Conservation (phyloP, 1,140 invertebrate genomes). For the Drosophila trapezifrons region DNA sequence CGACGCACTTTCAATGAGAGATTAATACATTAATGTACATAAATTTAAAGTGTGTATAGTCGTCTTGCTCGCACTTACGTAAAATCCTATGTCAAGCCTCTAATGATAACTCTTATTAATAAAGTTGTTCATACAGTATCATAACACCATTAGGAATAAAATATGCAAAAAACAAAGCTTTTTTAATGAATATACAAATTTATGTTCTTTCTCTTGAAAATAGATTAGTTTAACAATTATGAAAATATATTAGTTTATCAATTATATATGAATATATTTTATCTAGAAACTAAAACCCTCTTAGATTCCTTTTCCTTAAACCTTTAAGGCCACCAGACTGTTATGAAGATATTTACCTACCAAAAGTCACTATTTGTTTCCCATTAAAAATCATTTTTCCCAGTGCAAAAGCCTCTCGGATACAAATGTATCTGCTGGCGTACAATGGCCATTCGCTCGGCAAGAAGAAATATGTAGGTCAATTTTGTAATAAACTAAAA, state of each 20-base stretch:
- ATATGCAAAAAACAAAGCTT: not conserved
- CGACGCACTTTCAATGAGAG: no score
- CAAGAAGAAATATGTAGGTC: conserved; percentile 71
- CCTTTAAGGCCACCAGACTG: no score
- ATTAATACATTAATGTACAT: no score
- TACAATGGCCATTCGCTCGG: conserved; percentile 47
- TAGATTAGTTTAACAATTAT: no score
- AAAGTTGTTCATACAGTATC: no score
- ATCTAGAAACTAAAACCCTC: not conserved
- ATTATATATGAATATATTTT: not conserved
- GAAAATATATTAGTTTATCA: no score
- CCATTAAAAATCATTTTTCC: not conserved
- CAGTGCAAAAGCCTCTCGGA: conserved; percentile 6
- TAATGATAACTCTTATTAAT: no score
- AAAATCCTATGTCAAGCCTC: no score
- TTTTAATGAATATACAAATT: not conserved
- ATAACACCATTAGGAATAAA: no score
- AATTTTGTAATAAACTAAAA: conserved; percentile 81
- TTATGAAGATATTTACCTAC: no score
- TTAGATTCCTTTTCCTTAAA: not conserved
- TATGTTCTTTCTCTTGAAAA: not conserved
- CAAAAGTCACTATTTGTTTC: not conserved
- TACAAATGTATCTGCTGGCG: conserved; percentile 49
- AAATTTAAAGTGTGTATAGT: no score
- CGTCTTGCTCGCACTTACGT: no score